Conservation (phyloP, 2,113 vertebrate genomes). For the Crotophaga sulcirostris region DNA sequence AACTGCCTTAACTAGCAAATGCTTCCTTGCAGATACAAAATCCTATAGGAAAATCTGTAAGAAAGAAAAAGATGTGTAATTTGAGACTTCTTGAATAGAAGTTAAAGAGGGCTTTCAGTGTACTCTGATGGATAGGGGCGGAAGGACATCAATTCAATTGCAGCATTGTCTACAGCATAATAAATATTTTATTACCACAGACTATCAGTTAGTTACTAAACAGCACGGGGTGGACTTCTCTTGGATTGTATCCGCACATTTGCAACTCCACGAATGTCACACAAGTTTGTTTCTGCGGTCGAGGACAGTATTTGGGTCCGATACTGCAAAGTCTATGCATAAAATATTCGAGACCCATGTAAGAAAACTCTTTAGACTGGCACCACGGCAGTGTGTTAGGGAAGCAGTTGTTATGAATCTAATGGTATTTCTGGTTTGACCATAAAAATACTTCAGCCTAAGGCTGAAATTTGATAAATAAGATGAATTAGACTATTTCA, state of each 20-base stretch:
- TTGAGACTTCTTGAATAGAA: not conserved
- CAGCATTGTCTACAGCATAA: not conserved
- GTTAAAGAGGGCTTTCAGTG: conserved; percentile 26
- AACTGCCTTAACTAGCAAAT: not conserved
- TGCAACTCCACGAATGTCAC: accelerated
- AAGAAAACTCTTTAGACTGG: not conserved
- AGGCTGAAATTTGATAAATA: not conserved
- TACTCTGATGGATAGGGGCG: not conserved
- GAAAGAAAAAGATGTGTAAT: conserved; percentile 7
- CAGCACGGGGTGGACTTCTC: accelerated
- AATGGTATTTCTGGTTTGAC: not conserved
- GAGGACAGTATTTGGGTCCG: not conserved
- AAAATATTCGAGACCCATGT: not conserved
- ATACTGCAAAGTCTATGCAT: accelerated
- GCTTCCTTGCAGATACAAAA: not conserved
- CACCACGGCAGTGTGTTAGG: not conserved
- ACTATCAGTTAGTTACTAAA: not conserved
- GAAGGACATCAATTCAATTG: not conserved
- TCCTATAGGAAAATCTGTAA: not conserved
- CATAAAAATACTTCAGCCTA: not conserved
- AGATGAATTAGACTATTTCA: not conserved
- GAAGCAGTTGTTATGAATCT: not conserved
- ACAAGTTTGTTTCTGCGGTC: accelerated
- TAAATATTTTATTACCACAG: conserved; percentile 7
- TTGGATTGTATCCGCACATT: accelerated